phyloP scores from a whole-genome alignment of 2,888 invertebrate genomes.

The Hyposoter didymator region DNA sequence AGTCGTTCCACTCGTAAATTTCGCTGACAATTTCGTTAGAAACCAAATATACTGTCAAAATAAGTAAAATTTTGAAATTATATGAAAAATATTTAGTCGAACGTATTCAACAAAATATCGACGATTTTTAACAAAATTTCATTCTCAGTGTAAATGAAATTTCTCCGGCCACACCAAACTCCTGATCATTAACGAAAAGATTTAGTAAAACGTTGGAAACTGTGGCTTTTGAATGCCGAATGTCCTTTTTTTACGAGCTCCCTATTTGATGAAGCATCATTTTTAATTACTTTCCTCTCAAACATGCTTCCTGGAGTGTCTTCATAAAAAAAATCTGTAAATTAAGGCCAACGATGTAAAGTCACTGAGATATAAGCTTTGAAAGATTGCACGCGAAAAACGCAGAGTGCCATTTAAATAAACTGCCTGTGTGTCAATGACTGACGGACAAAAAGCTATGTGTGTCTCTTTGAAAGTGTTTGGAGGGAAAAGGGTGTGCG shows the following conservation, averaged over 20 bases:
- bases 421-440: slow-evolving; percentile 19
- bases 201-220: background rate
- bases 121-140: too few relatives aligned
- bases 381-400: background rate
- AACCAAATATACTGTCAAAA: too few relatives aligned
- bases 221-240: background rate
- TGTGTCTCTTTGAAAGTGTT: slow-evolving; percentile 24
- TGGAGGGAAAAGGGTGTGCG: slow-evolving; percentile 6
- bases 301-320: background rate
- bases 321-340: background rate
- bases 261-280: background rate
- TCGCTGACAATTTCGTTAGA: too few relatives aligned
- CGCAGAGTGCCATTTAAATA: background rate
- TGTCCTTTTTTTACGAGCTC: background rate
- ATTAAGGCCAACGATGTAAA: slow-evolving; percentile 7
- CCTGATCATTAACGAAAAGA: background rate
- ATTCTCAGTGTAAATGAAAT: too few relatives aligned
- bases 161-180: background rate
- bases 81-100: too few relatives aligned
- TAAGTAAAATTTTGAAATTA: too few relatives aligned
- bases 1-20: too few relatives aligned
- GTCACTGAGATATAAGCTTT: slow-evolving; percentile 14
- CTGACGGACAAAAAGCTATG: slow-evolving; percentile 21
- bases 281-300: background rate
- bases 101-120: too few relatives aligned